Base-by-base conservation (phyloP, 2,888 invertebrate species). In the Cantharis nigra region DNA sequence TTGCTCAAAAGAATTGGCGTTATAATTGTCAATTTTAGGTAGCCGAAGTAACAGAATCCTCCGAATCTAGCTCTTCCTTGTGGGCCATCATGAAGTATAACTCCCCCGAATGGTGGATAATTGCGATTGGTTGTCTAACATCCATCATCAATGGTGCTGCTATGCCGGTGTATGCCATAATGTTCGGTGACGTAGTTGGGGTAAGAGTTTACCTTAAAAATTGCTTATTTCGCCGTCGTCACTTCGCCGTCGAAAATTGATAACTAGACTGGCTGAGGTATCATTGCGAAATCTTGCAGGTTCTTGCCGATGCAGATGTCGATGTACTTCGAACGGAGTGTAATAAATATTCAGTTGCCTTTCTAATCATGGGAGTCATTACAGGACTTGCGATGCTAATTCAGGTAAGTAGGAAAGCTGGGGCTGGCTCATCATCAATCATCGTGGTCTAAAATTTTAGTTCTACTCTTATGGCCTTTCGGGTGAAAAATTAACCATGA, bases 401-500 rank as follows among this genome's bases (percentile, higher is more conserved):
- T 5, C 92, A 92, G 90, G 93, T 93, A 89, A 85, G 82, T 81
- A 16, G 11, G 64, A 62, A 18, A 71, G 30, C 11, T 10, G 16
- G 16, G 64, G 1, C 13, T 30, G 16, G 5, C 16, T 20, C 14
- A 1, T 20, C 9, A 14, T 63, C n/a, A 14, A 20, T 3, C 3
- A 20, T 20, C 20, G 3, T 20, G 20, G 16, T 16, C 16, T 3
- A n/a, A 26, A 7, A 23, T 71, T 71, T 9, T 20, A 76, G 72
- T 70, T 65, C 5, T 77, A 77, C 26, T 20, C 28, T 85, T 96
- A 95, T 86, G 93, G 92, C 0, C 89, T 94, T 33, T 95, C 96
- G 23, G 96, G 97, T 62, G 96, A 96, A 87, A 89, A 91, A 78
- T 89, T 97, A 72, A 97, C 97, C 0, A 91, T 93, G 84, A 90